These are phyloP conservation scores for Theonella swinhoei DNA, from an alignment of 37 sponge, comb jelly and placozoan genomes.

Conservation along the genomic window DNA sequence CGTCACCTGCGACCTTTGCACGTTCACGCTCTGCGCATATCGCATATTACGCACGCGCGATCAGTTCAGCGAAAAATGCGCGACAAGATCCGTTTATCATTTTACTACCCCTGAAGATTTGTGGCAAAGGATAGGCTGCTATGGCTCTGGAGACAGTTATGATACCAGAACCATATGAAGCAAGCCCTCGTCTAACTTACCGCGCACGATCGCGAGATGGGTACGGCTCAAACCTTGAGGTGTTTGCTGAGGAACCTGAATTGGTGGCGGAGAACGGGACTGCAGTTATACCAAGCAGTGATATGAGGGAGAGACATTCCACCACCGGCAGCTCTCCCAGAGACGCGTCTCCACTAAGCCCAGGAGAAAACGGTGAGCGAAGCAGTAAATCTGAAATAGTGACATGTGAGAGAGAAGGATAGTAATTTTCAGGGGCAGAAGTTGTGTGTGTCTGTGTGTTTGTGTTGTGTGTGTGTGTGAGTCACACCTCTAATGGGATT, in stretches of 20 bases:
- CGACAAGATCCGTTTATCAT: too few relatives aligned
- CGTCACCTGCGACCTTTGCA: too few relatives aligned
- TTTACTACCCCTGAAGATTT: too few relatives aligned
- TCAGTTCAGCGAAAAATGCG: too few relatives aligned
- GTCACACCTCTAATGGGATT: too few relatives aligned
- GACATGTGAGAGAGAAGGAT: too few relatives aligned
- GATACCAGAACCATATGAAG: background rate
- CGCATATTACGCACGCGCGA: too few relatives aligned
- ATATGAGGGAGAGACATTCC: background rate
- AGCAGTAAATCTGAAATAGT: background rate
- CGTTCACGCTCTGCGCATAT: too few relatives aligned
- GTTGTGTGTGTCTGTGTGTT: too few relatives aligned
- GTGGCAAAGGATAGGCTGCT: too few relatives aligned
- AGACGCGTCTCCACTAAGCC: background rate
- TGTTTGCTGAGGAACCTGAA: background rate
- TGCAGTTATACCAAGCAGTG: background rate
- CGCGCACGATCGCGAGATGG: background rate
- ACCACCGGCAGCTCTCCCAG: background rate
- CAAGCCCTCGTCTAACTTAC: background rate
- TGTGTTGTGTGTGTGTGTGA: too few relatives aligned
- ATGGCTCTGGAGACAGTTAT: background rate
- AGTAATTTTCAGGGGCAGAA: too few relatives aligned
- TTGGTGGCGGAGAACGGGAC: background rate
- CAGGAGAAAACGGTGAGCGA: background rate
- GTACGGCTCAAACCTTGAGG: conserved; percentile 1